Percentiles rank a stretch among this genome's conserved stretches.
Evolutionary conservation across 64 coral and sea anemone species (phyloP).

Genomic region (Actinia equina): DNA sequence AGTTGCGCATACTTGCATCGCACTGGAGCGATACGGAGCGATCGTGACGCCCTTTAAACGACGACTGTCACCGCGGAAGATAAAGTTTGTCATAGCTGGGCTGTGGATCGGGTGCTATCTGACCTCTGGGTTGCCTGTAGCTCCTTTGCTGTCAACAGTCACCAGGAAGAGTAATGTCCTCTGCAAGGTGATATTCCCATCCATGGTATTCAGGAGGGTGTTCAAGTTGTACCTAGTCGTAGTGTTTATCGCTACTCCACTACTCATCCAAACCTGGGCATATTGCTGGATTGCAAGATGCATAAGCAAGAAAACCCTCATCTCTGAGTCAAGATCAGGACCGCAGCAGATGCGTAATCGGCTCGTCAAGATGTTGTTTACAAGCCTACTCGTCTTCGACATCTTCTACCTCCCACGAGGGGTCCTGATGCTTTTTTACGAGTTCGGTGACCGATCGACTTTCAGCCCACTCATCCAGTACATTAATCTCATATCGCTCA

Average conservation of each 20-base stretch:
- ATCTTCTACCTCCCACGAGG: slow-evolving; percentile 79
- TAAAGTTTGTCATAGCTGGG: slow-evolving; percentile 33
- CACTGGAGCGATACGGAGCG: slow-evolving; percentile 71
- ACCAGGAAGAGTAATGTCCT: neutral
- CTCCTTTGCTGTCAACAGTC: neutral
- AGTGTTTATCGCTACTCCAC: slow-evolving; percentile 47
- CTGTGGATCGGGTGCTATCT: slow-evolving; percentile 70
- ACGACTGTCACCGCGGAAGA: slow-evolving; percentile 47
- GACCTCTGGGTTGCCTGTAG: slow-evolving; percentile 41
- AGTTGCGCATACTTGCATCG: slow-evolving; percentile 71
- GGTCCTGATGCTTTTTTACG: slow-evolving; percentile 53
- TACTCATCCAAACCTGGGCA: slow-evolving; percentile 56
- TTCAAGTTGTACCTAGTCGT: slow-evolving; percentile 61
- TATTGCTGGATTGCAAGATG: slow-evolving; percentile 67
- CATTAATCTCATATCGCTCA: slow-evolving; percentile 42
- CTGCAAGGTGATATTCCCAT: slow-evolving; percentile 25
- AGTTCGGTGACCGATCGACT: slow-evolving; percentile 20
- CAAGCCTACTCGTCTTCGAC: slow-evolving; percentile 68
- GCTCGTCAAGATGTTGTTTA: slow-evolving; percentile 65
- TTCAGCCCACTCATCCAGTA: slow-evolving; percentile 25
- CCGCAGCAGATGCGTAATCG: slow-evolving; percentile 33
- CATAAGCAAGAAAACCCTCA: slow-evolving; percentile 40
- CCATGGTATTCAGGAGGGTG: slow-evolving; percentile 19
- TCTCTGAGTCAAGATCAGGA: slow-evolving; percentile 24
- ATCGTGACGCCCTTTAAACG: slow-evolving; percentile 79